Percentiles rank a stretch among this genome's conserved stretches.
phyloP scores from a whole-genome alignment of 2,797 vertebrate genomes.

The Macropodus opercularis region DNA sequence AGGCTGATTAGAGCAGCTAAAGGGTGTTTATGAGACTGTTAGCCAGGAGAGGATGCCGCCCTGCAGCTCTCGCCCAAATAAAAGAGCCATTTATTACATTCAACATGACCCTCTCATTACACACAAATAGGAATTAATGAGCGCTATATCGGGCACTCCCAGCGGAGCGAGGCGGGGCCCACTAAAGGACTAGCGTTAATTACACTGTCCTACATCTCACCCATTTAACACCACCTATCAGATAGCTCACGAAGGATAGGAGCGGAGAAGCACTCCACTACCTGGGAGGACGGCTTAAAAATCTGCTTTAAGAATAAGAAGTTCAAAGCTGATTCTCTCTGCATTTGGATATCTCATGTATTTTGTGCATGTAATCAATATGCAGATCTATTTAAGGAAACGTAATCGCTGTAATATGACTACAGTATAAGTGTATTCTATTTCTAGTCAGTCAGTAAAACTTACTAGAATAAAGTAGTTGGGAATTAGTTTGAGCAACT shows the following conservation, averaged over 20 bases:
- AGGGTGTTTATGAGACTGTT: slow-evolving; percentile 80
- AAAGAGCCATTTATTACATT: slow-evolving; percentile 84
- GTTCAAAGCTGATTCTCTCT: too few relatives aligned
- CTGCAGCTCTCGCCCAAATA: slow-evolving; percentile 79
- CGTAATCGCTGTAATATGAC: too few relatives aligned
- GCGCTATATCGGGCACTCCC: slow-evolving; percentile 79
- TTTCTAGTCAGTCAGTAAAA: too few relatives aligned
- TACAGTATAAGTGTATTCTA: too few relatives aligned
- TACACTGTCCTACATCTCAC: slow-evolving; percentile 82
- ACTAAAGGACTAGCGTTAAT: slow-evolving; percentile 79
- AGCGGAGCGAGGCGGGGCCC: slow-evolving; percentile 68
- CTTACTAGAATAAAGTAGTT: too few relatives aligned
- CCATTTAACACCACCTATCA: slow-evolving; percentile 75
- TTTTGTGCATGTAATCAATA: too few relatives aligned
- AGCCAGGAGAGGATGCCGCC: slow-evolving; percentile 75
- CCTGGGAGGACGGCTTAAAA: slow-evolving; percentile 16
- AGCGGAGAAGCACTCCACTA: slow-evolving; percentile 12
- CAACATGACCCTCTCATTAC: slow-evolving; percentile 85
- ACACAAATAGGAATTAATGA: slow-evolving; percentile 86
- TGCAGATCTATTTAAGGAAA: too few relatives aligned
- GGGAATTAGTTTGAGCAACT: too few relatives aligned
- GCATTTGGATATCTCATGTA: too few relatives aligned
- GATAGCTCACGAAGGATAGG: slow-evolving; percentile 46
- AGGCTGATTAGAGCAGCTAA: slow-evolving; percentile 72
- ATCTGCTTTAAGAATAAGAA: background rate